Percentiles rank a stretch among this genome's conserved stretches.
Evolutionary conservation across 2,797 vertebrate species (phyloP).

Genomic region (Gila robusta): DNA sequence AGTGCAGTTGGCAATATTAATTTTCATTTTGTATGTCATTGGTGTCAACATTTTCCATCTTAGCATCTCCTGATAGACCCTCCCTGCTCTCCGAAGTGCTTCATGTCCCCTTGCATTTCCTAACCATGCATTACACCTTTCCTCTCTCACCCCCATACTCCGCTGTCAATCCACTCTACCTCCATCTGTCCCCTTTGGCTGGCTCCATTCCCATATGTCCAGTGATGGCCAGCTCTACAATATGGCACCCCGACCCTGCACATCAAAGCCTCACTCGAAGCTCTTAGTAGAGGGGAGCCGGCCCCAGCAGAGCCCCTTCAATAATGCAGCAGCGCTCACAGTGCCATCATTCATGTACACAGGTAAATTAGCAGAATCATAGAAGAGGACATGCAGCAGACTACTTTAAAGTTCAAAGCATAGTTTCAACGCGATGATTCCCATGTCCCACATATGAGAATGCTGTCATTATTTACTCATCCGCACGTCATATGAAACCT

Average conservation of each 20-base stretch:
- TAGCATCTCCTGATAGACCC: background rate
- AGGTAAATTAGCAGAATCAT: conserved; percentile 23
- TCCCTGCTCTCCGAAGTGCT: background rate
- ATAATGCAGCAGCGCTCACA: conserved; percentile 39
- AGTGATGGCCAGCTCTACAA: conserved; percentile 47
- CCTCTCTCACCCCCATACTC: conserved; percentile 4
- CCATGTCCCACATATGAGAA: background rate
- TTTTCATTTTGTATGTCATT: background rate
- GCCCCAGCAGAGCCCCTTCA: conserved; percentile 33
- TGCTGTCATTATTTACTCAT: background rate
- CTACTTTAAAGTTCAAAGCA: conserved; percentile 28
- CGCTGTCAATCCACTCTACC: conserved; percentile 10
- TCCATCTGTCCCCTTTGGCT: conserved; percentile 53
- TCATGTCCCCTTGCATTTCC: background rate
- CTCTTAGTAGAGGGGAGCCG: conserved; percentile 24
- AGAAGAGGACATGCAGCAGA: background rate
- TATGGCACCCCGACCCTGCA: conserved; percentile 36
- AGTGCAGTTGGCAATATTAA: background rate
- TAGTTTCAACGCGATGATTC: background rate
- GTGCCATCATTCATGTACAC: conserved; percentile 28
- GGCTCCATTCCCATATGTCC: conserved; percentile 54
- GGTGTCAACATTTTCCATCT: background rate
- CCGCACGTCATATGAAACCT: background rate
- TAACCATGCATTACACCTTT: conserved; percentile 14
- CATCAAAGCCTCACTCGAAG: conserved; percentile 57